phyloP scores from a whole-genome alignment of 2,797 vertebrate species.

The Pantherophis alleghaniensis region DNA sequence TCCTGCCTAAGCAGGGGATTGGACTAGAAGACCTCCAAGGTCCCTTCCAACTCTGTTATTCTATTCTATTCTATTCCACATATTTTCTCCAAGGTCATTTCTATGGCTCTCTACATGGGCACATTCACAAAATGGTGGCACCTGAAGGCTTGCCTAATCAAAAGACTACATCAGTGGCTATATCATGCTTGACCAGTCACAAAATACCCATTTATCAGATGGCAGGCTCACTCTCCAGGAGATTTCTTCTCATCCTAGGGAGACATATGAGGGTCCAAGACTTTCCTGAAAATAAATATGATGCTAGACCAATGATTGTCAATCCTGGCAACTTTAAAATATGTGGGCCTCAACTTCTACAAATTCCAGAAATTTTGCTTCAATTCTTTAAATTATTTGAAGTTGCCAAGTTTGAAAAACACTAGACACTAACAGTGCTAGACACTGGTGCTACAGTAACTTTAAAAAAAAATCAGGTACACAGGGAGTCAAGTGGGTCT shows the following conservation, averaged over 20 bases:
- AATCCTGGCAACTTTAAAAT: neutral
- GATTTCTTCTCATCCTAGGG: neutral
- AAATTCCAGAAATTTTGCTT: neutral
- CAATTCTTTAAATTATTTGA: neutral
- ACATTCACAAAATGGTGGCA: neutral
- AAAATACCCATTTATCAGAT: neutral
- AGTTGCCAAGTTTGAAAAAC: neutral
- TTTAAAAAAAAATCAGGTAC: neutral
- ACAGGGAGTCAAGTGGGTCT: neutral
- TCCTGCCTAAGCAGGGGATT: too few relatives aligned
- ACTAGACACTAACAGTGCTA: neutral
- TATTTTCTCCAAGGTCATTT: neutral
- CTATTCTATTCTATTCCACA: neutral
- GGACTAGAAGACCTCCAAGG: too few relatives aligned
- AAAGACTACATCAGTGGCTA: neutral
- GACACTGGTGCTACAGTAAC: neutral
- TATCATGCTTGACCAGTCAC: neutral
- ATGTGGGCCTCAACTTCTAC: neutral
- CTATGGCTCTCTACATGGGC: neutral
- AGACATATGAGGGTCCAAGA: neutral
- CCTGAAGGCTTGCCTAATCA: neutral
- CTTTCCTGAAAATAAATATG: neutral
- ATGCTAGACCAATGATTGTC: neutral
- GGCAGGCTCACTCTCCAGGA: neutral
- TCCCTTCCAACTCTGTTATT: too few relatives aligned